Evolutionary conservation across 2,888 invertebrate species (phyloP).

Genomic region (Eledona agricola): DNA sequence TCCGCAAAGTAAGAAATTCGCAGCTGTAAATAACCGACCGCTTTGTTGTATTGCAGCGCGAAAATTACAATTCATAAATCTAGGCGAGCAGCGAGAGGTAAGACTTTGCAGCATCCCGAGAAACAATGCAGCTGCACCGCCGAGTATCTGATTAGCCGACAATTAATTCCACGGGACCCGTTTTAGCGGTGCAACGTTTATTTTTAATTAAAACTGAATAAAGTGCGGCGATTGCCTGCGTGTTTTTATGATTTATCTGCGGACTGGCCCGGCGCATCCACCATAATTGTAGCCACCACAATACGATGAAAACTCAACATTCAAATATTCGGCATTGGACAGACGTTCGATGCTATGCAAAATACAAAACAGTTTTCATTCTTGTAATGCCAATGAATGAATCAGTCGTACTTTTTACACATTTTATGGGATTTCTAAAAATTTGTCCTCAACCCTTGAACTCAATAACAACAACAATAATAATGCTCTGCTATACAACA

Average conservation of each 20-base stretch:
- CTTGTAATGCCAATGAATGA: too few relatives aligned
- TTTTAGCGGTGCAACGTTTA: conserved; percentile 13
- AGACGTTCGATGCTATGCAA: too few relatives aligned
- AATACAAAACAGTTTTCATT: too few relatives aligned
- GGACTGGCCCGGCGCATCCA: conserved; percentile 28
- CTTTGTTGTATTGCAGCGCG: conserved; percentile 34
- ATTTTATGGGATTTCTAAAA: too few relatives aligned
- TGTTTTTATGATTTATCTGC: conserved; percentile 7
- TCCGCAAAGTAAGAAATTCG: conserved; percentile 33
- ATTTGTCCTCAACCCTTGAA: too few relatives aligned
- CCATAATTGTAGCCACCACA: conserved; percentile 14
- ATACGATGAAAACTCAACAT: not conserved
- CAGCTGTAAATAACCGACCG: conserved; percentile 35
- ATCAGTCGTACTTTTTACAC: too few relatives aligned
- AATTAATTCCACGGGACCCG: conserved; percentile 25
- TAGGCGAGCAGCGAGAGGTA: conserved; percentile 8
- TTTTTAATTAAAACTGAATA: conserved; percentile 15
- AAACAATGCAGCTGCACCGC: conserved; percentile 23
- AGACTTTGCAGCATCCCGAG: conserved; percentile 27
- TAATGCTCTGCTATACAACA: too few relatives aligned
- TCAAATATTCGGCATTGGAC: too few relatives aligned
- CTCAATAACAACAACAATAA: too few relatives aligned
- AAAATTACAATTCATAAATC: conserved; percentile 41
- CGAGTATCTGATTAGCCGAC: conserved; percentile 26
- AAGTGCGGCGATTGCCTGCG: not conserved